These are phyloP conservation scores for Halotydeus destructor DNA, from an alignment of 1,140 invertebrate genomes.

Conservation along the genomic window DNA sequence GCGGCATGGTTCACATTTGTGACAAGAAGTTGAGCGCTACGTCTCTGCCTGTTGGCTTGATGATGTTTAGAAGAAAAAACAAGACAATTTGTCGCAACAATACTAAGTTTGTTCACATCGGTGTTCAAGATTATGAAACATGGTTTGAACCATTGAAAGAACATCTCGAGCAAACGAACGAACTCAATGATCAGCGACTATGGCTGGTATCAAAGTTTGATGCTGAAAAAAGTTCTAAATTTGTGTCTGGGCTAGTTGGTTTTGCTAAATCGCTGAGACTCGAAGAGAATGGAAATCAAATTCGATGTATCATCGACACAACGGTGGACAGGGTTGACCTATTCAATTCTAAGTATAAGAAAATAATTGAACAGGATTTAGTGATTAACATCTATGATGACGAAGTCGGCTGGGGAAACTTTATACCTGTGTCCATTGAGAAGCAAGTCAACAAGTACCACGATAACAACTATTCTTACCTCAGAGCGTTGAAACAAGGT, in stretches of 20 bases:
- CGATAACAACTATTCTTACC: conserved; percentile 61
- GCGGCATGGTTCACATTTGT: too few relatives aligned
- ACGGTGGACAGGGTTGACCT: background rate
- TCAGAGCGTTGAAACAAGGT: conserved; percentile 61
- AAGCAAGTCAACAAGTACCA: background rate
- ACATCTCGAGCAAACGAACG: too few relatives aligned
- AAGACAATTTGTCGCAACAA: too few relatives aligned
- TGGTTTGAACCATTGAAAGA: too few relatives aligned
- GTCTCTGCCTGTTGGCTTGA: too few relatives aligned
- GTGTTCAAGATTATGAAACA: too few relatives aligned
- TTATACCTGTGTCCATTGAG: conserved; percentile 28
- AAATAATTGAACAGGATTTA: conserved; percentile 7
- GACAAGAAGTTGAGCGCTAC: too few relatives aligned
- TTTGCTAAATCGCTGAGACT: conserved; percentile 64
- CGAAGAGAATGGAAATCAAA: conserved; percentile 51
- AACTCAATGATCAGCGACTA: too few relatives aligned
- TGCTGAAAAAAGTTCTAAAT: too few relatives aligned
- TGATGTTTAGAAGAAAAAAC: too few relatives aligned
- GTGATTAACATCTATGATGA: conserved; percentile 5
- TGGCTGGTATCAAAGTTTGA: too few relatives aligned
- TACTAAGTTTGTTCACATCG: too few relatives aligned
- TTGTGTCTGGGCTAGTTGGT: conserved; percentile 66
- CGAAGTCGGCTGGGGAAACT: conserved; percentile 44
- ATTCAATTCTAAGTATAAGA: background rate
- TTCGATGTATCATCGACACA: conserved; percentile 31